Conservation (phyloP, 2,797 vertebrate species). For the Tenualosa thibaudeaui region DNA sequence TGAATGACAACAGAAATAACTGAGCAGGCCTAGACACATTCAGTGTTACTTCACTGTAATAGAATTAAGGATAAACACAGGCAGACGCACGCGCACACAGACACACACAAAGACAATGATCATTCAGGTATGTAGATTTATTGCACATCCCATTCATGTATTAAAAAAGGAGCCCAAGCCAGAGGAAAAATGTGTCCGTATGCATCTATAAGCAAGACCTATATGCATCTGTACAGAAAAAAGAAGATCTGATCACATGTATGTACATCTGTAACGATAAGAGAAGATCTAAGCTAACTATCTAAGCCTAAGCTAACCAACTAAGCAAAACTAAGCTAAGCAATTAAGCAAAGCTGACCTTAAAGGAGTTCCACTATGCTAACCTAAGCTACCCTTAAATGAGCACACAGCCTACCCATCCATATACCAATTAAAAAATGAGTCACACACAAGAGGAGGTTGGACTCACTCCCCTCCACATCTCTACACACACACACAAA, state of each 20-base stretch:
- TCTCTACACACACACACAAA: too few relatives aligned
- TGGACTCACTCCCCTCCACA: too few relatives aligned
- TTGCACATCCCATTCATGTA: conserved; percentile 65
- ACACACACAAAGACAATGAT: background rate
- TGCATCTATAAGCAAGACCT: too few relatives aligned
- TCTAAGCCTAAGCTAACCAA: background rate
- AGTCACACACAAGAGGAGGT: too few relatives aligned
- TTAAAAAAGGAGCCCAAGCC: conserved; percentile 55
- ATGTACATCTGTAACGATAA: background rate
- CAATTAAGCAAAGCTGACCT: too few relatives aligned
- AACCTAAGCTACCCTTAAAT: too few relatives aligned
- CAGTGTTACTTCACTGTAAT: too few relatives aligned
- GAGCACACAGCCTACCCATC: too few relatives aligned
- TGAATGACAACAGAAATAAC: too few relatives aligned
- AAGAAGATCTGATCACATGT: background rate
- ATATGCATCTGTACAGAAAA: background rate
- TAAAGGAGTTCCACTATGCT: too few relatives aligned
- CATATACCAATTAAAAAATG: too few relatives aligned
- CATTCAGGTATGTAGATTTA: conserved; percentile 58
- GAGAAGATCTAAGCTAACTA: background rate
- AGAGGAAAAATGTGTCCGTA: background rate
- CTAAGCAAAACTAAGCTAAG: background rate
- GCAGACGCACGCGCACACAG: background rate
- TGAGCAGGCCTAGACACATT: too few relatives aligned
- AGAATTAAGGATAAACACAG: conserved; percentile 27